Evolutionary conservation across 2,113 vertebrate species (phyloP), one percentile per base, ranked within the genome.

Genomic region (Tragelaphus imberbis): DNA sequence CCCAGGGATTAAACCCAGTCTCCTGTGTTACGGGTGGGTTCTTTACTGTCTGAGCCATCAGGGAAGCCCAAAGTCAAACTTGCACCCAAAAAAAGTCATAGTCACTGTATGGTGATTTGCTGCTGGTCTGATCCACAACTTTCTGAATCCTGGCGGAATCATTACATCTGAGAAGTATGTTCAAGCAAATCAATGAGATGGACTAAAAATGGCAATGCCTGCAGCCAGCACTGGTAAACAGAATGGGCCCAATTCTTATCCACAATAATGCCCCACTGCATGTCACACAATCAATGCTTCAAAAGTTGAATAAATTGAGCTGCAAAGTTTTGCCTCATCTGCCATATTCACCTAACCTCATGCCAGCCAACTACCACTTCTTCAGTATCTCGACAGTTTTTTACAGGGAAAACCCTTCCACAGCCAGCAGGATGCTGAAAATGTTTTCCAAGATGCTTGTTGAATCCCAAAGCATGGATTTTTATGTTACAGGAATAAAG

Each of bases 1-100:
- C 4, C 2, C 65, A 36, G 17, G 33, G 16, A 68, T 21, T 36
- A 10, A 68, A 68, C 33, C 33, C 0, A 0, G 17, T 36, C 17
- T 36, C n/a, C n/a, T 21, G 65, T 10, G 8, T 68, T 68, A 68
- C 17, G 2, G 65, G n/a, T 36, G 33, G 65, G 33, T 68, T 11
- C 33, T 68, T 68, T 36, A 68, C 65, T 68, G 17, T 68, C 68
- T 75, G 21, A 3, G 65, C 9, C 65, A 68, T 36, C 65, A 68
- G 65, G n/a, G 21, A 75, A 40, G 21, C 68, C 68, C 36, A 75
- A 75, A 75, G 68, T 75, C 68, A 75, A 75, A 75, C 11, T 23
- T 75, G 36, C 68, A 75, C 68, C 68, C n/a, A n/a, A n/a, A 36
- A 9, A 68, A 12, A 13, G 1, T 75, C 21, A 40, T 75, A 7